Base-by-base conservation (phyloP, 2,888 invertebrate genomes). In the Steromphala cineraria region DNA sequence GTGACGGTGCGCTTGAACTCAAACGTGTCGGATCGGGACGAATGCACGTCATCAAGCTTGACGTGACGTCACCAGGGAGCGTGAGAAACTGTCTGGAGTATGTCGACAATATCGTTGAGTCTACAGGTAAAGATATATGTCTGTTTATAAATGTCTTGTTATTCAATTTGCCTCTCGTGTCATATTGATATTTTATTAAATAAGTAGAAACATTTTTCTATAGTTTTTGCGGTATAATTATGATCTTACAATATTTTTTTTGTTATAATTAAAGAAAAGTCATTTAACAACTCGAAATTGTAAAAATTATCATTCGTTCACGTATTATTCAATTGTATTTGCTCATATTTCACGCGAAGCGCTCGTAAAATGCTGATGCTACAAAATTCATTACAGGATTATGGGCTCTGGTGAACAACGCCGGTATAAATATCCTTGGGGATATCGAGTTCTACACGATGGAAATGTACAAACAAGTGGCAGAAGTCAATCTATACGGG, bases 351-450 rank as follows among this genome's bases (percentile, higher is more conserved):
- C n/a, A n/a, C n/a, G n/a, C n/a, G 46, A 46, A 46, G 10, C 46
- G 46, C 46, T 46, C 46, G 13, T 31, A 71, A 71, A 21, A 71
- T 71, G 1, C 3, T 21, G 3, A 31, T 24, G 17, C 28, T 77
- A 31, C 28, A 28, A 62, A 53, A n/a, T 24, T 67, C 31, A 28
- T 92, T 93, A 62, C 92, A 97, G 97, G 87, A 85, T 94, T 98
- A 62, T 98, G 98, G 98, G 97, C 97, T 74, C 95, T 98, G 81
- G 96, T 98, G 62, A 98, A 98, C 94, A 97, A 98, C 92, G 97
- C 98, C 0, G 98, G 97, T 0, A 95, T 97, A 0, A 97, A 98
- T 96, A 95, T 96, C 36, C 96, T 97, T 89, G 98, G 97, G 0
- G 97, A 98, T 92, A 97, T 96, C 90, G 98, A 98, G 92, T 98